These are phyloP conservation scores for Euspilapteryx auroguttella DNA, from an alignment of 2,888 invertebrate species.

Conservation along the genomic window DNA sequence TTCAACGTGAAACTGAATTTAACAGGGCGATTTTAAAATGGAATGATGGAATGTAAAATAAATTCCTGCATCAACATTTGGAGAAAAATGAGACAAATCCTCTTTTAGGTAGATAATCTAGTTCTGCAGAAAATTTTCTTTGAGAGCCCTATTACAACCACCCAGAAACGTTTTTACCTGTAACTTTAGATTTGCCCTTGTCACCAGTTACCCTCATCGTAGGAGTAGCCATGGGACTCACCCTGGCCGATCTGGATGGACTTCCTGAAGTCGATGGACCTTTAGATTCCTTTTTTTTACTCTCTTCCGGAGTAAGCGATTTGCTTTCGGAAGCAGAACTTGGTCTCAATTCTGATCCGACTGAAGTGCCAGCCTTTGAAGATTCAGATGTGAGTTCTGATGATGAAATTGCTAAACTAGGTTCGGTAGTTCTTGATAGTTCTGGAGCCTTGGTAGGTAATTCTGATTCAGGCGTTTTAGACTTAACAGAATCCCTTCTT, in stretches of 20 bases:
- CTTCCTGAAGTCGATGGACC: slow-evolving; percentile 7
- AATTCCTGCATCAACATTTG: too few relatives aligned
- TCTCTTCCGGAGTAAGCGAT: not conserved
- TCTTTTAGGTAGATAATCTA: too few relatives aligned
- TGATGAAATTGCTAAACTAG: slow-evolving; percentile 29
- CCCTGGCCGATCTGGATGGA: slow-evolving; percentile 23
- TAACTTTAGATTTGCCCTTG: slow-evolving; percentile 72
- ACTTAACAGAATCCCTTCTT: too few relatives aligned
- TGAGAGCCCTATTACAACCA: slow-evolving; percentile 76
- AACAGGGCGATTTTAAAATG: too few relatives aligned
- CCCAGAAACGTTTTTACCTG: slow-evolving; percentile 72
- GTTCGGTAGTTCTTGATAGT: not conserved
- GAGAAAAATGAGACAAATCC: too few relatives aligned
- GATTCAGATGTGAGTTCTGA: slow-evolving; percentile 27
- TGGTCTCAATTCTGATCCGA: slow-evolving; percentile 7
- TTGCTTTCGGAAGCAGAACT: not conserved
- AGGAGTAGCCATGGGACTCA: slow-evolving; percentile 32
- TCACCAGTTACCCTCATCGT: slow-evolving; percentile 29
- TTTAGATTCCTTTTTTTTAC: slow-evolving; percentile 5
- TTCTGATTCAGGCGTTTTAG: not conserved
- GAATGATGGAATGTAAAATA: too few relatives aligned
- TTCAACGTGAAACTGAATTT: too few relatives aligned
- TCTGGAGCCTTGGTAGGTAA: not conserved
- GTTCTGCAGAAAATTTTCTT: too few relatives aligned
- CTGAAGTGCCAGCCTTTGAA: slow-evolving; percentile 13